Percentiles rank a stretch among this genome's conserved stretches.
These are phyloP conservation scores for Ptyas mucosa DNA, from an alignment of 2,113 vertebrate genomes.

Conservation along the genomic window DNA sequence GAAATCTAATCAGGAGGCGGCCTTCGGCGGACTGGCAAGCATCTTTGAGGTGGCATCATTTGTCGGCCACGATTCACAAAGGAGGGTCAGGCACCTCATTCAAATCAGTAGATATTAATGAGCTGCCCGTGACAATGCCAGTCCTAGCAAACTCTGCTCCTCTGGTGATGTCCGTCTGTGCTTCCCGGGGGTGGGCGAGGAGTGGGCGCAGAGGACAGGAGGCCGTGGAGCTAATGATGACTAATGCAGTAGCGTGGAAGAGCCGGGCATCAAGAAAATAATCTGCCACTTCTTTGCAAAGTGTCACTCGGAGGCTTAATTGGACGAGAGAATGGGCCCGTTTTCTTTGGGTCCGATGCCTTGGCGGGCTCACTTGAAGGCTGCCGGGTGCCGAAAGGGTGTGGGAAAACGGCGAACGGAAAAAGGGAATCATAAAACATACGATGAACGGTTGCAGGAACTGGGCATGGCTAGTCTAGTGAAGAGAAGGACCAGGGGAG, in stretches of 20 bases:
- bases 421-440: neutral
- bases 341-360: neutral
- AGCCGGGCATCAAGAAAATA: conserved; percentile 37
- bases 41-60: conserved; percentile 48
- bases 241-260: conserved; percentile 44
- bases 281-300: conserved; percentile 41
- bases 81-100: conserved; percentile 27
- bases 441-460: too few species aligned
- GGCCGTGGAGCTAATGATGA: conserved; percentile 46
- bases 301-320: conserved; percentile 39
- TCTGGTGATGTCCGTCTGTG: conserved; percentile 36
- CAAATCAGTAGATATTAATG: neutral
- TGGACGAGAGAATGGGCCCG: conserved; percentile 10
- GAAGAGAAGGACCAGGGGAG: too few species aligned
- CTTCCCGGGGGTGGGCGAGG: neutral
- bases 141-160: conserved; percentile 4
- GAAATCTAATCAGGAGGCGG: conserved; percentile 62
- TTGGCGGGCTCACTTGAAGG: neutral
- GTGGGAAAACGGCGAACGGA: neutral
- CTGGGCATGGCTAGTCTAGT: neutral
- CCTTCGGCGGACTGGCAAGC: conserved; percentile 44
- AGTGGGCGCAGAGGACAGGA: neutral
- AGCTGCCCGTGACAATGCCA: conserved; percentile 13
- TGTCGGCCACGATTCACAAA: conserved; percentile 44
- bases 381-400: neutral